phyloP scores from a whole-genome alignment of 2,888 invertebrate genomes.

The Pheosia gnoma region DNA sequence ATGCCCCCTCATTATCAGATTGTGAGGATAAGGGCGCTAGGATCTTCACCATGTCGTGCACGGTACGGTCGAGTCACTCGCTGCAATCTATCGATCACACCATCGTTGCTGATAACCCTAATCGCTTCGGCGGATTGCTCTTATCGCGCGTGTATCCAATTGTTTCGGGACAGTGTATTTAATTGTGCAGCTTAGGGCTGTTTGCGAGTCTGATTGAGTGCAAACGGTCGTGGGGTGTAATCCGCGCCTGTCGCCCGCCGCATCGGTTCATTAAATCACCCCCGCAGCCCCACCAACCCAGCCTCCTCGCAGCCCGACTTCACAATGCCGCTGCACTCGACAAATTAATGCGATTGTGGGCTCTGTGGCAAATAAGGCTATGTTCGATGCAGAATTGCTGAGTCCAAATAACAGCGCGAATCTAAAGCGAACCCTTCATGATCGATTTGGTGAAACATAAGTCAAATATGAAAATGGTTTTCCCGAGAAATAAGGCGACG shows the following conservation, averaged over 20 bases:
- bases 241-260: slow-evolving; percentile 78
- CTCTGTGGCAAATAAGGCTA: slow-evolving; percentile 59
- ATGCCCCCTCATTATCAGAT: too few relatives aligned
- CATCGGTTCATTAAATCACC: slow-evolving; percentile 81
- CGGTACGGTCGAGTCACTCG: slow-evolving; percentile 11
- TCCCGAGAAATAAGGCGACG: slow-evolving; percentile 19
- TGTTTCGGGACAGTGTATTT: slow-evolving; percentile 78
- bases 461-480: slow-evolving; percentile 1
- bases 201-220: slow-evolving; percentile 83
- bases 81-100: slow-evolving; percentile 39
- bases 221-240: slow-evolving; percentile 80
- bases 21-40: background rate
- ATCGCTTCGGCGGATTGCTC: slow-evolving; percentile 64
- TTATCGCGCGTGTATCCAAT: slow-evolving; percentile 74
- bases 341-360: slow-evolving; percentile 80
- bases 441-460: background rate
- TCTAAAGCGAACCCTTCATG: too few relatives aligned
- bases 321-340: slow-evolving; percentile 72
- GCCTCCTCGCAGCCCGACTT: slow-evolving; percentile 37
- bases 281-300: slow-evolving; percentile 44
- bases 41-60: background rate
- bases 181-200: slow-evolving; percentile 80
- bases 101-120: slow-evolving; percentile 51
- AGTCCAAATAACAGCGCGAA: slow-evolving; percentile 33
- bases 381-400: slow-evolving; percentile 45